phyloP scores from a whole-genome alignment of 2,888 invertebrate species.

The Clitarchus hookeri region DNA sequence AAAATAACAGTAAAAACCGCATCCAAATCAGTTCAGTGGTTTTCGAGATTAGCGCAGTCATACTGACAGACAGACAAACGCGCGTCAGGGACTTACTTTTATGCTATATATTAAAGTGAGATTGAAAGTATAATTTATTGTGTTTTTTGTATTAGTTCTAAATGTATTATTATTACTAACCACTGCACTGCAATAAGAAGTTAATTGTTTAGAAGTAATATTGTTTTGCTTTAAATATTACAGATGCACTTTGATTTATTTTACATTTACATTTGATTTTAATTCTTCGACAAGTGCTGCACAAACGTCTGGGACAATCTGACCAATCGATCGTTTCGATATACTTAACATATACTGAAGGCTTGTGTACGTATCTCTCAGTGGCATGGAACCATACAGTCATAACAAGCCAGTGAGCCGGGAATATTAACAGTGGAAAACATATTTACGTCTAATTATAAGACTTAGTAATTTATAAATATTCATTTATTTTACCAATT shows the following conservation, averaged over 20 bases:
- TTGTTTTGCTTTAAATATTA: too few relatives aligned
- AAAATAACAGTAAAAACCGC: too few relatives aligned
- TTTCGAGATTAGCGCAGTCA: too few relatives aligned
- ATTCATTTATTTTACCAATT: not conserved
- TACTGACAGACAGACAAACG: too few relatives aligned
- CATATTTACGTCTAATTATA: not conserved
- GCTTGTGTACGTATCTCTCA: slow-evolving; percentile 12
- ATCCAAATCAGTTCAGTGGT: too few relatives aligned
- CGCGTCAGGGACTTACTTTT: too few relatives aligned
- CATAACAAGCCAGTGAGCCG: not conserved
- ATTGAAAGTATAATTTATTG: not conserved
- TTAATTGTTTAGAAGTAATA: not conserved
- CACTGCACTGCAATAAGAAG: not conserved
- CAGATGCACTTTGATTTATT: too few relatives aligned
- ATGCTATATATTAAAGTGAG: too few relatives aligned
- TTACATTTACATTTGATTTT: not conserved
- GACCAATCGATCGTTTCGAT: not conserved
- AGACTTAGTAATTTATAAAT: not conserved
- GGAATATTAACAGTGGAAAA: slow-evolving; percentile 7
- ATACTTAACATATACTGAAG: slow-evolving; percentile 3
- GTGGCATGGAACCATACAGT: not conserved
- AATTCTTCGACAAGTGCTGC: slow-evolving; percentile 21
- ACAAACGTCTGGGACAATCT: not conserved
- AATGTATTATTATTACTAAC: not conserved
- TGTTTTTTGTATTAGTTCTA: too few relatives aligned